Evolutionary conservation across 2,797 vertebrate genomes (phyloP).

Genomic region (Scleropages formosus): DNA sequence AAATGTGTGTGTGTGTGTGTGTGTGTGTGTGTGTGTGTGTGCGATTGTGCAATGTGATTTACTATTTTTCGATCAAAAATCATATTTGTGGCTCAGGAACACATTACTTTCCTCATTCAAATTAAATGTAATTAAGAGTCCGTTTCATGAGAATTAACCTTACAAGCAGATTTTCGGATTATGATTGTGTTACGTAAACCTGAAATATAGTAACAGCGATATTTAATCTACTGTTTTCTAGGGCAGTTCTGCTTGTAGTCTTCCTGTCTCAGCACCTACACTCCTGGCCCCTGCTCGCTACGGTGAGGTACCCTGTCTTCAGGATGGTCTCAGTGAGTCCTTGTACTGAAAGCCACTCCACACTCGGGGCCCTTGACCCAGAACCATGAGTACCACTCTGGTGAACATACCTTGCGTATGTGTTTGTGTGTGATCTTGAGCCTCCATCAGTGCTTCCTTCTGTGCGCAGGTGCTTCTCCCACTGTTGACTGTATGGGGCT

Average conservation of each 20-base stretch:
- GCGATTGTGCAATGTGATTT: too few relatives aligned
- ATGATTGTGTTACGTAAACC: not conserved
- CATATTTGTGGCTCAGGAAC: not conserved
- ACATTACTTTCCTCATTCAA: not conserved
- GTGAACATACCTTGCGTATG: not conserved
- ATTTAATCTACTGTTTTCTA: conserved; percentile 47
- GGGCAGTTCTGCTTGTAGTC: conserved; percentile 68
- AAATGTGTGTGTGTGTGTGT: too few relatives aligned
- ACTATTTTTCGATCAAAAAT: too few relatives aligned
- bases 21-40: too few relatives aligned
- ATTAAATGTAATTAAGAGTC: too few relatives aligned
- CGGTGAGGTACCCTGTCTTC: conserved; percentile 47
- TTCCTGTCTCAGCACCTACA: conserved; percentile 73
- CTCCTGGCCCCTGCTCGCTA: conserved; percentile 58
- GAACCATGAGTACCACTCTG: not conserved
- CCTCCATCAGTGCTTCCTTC: not conserved
- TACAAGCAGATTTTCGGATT: too few relatives aligned
- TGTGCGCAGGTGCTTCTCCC: conserved; percentile 70
- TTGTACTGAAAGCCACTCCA: not conserved
- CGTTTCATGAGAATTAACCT: too few relatives aligned
- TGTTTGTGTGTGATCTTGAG: conserved; percentile 1
- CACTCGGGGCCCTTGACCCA: not conserved
- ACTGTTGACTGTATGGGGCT: conserved; percentile 59
- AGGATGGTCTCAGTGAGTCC: conserved; percentile 69
- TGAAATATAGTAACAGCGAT: not conserved